These are phyloP conservation scores for Papilio polytes DNA, from an alignment of 1,140 invertebrate species.

Conservation along the genomic window DNA sequence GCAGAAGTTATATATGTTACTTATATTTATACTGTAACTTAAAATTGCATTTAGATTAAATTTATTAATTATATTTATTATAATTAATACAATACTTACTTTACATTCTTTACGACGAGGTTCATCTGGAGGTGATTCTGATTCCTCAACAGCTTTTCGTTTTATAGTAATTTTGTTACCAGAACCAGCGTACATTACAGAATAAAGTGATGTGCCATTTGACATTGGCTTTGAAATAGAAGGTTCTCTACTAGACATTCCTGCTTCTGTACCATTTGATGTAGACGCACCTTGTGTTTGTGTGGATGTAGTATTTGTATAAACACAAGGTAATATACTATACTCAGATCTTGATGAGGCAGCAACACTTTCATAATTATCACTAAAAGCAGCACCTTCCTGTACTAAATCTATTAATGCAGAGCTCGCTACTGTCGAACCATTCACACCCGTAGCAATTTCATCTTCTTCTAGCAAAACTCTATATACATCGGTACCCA, in stretches of 20 bases:
- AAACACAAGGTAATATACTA: constrained; percentile 89
- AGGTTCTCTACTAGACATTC: constrained; percentile 70
- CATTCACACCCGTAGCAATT: constrained; percentile 73
- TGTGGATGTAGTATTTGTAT: constrained; percentile 88
- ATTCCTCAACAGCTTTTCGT: constrained; percentile 87
- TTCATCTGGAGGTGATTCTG: constrained; percentile 61
- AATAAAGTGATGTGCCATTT: constrained; percentile 90
- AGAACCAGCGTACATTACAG: constrained; percentile 90
- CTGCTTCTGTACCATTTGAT: constrained; percentile 69
- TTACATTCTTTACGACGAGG: constrained; percentile 65
- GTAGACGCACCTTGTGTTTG: constrained; percentile 85
- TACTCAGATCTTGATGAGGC: constrained; percentile 89
- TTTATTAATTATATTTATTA: constrained; percentile 27
- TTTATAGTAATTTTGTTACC: constrained; percentile 94
- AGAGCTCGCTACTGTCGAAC: constrained; percentile 81
- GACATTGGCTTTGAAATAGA: constrained; percentile 85
- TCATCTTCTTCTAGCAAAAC: constrained; percentile 85
- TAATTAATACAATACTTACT: constrained; percentile 53
- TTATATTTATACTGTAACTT: neutral
- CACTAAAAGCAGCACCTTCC: constrained; percentile 91
- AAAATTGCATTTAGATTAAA: constrained; percentile 28
- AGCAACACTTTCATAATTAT: constrained; percentile 89
- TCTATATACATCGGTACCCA: constrained; percentile 88
- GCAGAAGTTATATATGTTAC: too few species aligned
- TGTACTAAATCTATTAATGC: constrained; percentile 90